Evolutionary conservation across 2,888 invertebrate species (phyloP), one percentile per base, ranked within the genome.

Genomic region (Leptopilina myrica): DNA sequence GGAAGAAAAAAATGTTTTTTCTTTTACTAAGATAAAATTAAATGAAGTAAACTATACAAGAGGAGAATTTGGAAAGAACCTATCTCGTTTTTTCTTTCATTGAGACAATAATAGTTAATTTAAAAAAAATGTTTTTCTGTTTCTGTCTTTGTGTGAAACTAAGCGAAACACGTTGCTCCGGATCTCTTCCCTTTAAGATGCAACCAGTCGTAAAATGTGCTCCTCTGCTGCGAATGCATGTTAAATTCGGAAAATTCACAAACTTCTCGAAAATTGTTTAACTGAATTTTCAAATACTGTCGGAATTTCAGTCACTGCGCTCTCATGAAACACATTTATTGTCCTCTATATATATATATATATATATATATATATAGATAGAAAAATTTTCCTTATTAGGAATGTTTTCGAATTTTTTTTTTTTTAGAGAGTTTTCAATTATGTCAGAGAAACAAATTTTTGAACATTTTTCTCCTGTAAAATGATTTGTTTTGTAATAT

Each of bases 101-200:
- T 62, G 20, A 20, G 15, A 7, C 9, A 62, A 62, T 62, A 20
- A 20, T 62, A 33, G 33, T 62, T 2, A 59, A n/a, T 59, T 14
- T 14, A 20, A 43, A 43, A 43, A 43, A 62, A 62, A 62, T 20
- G 62, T 62, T 62, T 62, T 62, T 62, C 15, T 8, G 11, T 49
- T 49, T 12, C 49, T 43, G 43, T 43, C 7, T 62, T 62, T 20
- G 62, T 20, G 62, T 62, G 62, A 62, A 59, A 59, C 59, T 59
- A 59, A 59, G 59, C 59, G 59, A 59, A 62, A 62, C 62, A 20
- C 62, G 20, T 62, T 62, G 20, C 62, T 62, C 62, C 2, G 20
- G 62, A 62, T 62, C 62, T 62, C 62, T 62, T 62, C 62, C 20
- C 62, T 62, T 62, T 62, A 62, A 62, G 62, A 62, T 62, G 62